Conservation (phyloP, 2,888 invertebrate species). For the Beris morrisii region DNA sequence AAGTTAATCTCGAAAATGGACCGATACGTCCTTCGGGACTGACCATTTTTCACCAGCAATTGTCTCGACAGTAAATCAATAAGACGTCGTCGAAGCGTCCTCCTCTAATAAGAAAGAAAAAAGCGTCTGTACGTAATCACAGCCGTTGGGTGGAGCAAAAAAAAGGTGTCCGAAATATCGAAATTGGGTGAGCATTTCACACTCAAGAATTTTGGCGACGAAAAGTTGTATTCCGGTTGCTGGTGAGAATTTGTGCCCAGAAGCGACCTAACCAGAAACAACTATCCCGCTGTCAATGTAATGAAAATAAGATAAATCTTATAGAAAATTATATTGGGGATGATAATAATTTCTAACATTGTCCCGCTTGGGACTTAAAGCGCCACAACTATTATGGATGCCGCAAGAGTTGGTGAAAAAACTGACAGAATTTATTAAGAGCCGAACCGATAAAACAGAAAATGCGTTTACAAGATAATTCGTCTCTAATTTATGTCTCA, state of each 20-base stretch:
- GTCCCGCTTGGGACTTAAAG: too few species aligned
- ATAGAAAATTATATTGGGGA: slow-evolving; percentile 35
- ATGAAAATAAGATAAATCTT: slow-evolving; percentile 35
- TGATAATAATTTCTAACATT: slow-evolving; percentile 10
- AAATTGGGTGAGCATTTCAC: not conserved
- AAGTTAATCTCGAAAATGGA: slow-evolving; percentile 38
- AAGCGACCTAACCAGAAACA: too few species aligned
- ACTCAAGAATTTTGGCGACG: not conserved
- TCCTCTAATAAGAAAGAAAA: slow-evolving; percentile 15
- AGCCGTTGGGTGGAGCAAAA: not conserved
- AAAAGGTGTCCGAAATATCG: slow-evolving; percentile 13
- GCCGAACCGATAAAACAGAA: slow-evolving; percentile 11
- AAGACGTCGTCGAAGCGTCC: slow-evolving; percentile 24
- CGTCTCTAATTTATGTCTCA: slow-evolving; percentile 37
- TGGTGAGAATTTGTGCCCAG: not conserved
- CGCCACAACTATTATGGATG: slow-evolving; percentile 32
- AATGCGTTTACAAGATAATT: slow-evolving; percentile 17
- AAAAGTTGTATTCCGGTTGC: not conserved
- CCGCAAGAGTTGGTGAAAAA: slow-evolving; percentile 10
- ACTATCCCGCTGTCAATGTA: slow-evolving; percentile 1
- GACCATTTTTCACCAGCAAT: slow-evolving; percentile 30
- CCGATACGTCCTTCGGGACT: slow-evolving; percentile 35
- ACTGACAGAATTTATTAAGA: slow-evolving; percentile 3
- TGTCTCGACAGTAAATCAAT: slow-evolving; percentile 38
- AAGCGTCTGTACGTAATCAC: not conserved